Evolutionary conservation across 2,888 invertebrate species (phyloP).

Genomic region (Malthinus flaveolus): DNA sequence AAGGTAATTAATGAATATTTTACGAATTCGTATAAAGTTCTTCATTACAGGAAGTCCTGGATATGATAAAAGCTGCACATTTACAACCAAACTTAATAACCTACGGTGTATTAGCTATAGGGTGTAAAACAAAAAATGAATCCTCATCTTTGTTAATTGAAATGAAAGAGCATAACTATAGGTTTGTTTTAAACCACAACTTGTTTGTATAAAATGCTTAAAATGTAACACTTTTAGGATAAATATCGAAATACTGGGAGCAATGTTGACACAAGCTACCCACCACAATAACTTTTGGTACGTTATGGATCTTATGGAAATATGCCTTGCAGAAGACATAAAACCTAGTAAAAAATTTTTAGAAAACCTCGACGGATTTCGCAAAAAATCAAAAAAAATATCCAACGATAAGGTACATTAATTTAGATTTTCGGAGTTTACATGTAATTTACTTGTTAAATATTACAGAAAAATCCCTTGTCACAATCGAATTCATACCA

Average conservation of each 20-base stretch:
- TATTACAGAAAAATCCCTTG: constrained; percentile 20
- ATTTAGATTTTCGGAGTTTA: not conserved
- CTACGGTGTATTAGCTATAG: constrained; percentile 82
- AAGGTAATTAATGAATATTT: constrained; percentile 59
- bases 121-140: constrained; percentile 68
- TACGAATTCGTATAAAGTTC: not conserved
- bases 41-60: constrained; percentile 59
- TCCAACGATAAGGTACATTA: constrained; percentile 58
- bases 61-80: constrained; percentile 59
- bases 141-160: constrained; percentile 68
- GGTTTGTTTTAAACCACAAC: constrained; percentile 54
- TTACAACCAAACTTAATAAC: constrained; percentile 77
- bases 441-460: not conserved
- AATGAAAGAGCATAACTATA: constrained; percentile 69
- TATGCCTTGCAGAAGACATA: constrained; percentile 64
- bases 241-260: constrained; percentile 75
- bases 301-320: constrained; percentile 69
- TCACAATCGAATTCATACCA: constrained; percentile 31
- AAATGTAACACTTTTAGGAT: constrained; percentile 57
- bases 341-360: constrained; percentile 65
- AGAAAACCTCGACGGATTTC: constrained; percentile 65
- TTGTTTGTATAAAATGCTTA: constrained; percentile 12
- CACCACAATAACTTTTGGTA: constrained; percentile 65
- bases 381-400: constrained; percentile 59
- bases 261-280: constrained; percentile 71